Evolutionary conservation across 2,113 vertebrate genomes (phyloP), one percentile per base, ranked within the genome.

Genomic region (Cariama cristata): DNA sequence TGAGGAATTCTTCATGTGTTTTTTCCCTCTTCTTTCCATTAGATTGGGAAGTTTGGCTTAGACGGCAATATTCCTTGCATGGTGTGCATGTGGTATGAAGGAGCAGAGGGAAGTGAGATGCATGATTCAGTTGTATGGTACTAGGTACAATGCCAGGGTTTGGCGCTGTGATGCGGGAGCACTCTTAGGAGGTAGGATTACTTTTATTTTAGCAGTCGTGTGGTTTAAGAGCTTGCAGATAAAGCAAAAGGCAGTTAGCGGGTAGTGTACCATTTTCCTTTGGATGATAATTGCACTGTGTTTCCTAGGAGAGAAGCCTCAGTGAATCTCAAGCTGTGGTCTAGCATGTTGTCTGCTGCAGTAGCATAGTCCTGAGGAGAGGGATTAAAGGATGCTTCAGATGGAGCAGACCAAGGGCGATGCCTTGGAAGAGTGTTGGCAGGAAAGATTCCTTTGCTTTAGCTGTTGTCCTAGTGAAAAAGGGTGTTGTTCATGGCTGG

Each of bases 351-450:
- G 17, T 6, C 38, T 72, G 52, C 74, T 75, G 50, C 49, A 4
- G 5, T 8, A 52, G 47, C 53, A n/a, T 15, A 68, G 42, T 10
- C 42, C 81, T 33, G 66, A 73, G 50, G 52, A 69, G 62, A 38
- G 7, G 49, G 68, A 88, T 44, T 79, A 84, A 73, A 81, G 30
- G 40, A 26, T 82, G 16, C 27, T 89, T 95, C 27, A 44, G 35
- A 47, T 14, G 33, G 33, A 8, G 20, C 3, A 10, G 35, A 22
- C 20, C 26, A 85, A 80, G 52, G 47, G 8, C 1, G 0, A 14
- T 68, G 67, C 24, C 35, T 81, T 42, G 52, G 42, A 69, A 79
- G 28, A 55, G 4, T 2, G 3, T 33, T 76, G 58, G 13, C 22
- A 40, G 44, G 47, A 30, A 90, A 80, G 8, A 53, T 59, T 66